These are phyloP conservation scores for Pholis gunnellus DNA, from an alignment of 2,113 vertebrate species.

Conservation along the genomic window DNA sequence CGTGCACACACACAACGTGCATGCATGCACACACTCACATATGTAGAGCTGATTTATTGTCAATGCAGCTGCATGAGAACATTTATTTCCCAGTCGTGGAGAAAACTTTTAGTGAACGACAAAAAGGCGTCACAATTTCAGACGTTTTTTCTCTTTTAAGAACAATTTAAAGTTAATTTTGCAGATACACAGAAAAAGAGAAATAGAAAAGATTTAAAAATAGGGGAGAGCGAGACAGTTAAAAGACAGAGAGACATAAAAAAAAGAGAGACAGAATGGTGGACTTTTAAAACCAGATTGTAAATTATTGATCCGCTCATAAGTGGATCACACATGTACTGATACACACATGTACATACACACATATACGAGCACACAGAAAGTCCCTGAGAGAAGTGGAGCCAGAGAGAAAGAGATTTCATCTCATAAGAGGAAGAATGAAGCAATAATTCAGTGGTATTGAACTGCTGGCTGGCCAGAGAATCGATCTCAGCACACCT, in stretches of 20 bases:
- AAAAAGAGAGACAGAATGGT: slow-evolving; percentile 45
- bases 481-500: slow-evolving; percentile 89
- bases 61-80: slow-evolving; percentile 8
- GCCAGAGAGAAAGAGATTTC: slow-evolving; percentile 84
- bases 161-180: slow-evolving; percentile 18
- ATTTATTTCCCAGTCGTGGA: slow-evolving; percentile 23
- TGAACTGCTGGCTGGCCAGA: slow-evolving; percentile 89
- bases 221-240: background rate
- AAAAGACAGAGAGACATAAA: background rate
- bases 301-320: slow-evolving; percentile 92
- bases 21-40: slow-evolving; percentile 2
- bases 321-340: slow-evolving; percentile 68
- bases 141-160: slow-evolving; percentile 22
- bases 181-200: background rate
- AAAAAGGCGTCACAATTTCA: background rate
- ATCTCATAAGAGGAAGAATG: slow-evolving; percentile 98
- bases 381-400: slow-evolving; percentile 82
- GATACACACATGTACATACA: slow-evolving; percentile 59
- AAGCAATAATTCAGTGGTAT: slow-evolving; percentile 99
- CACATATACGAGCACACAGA: slow-evolving; percentile 32
- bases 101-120: slow-evolving; percentile 29
- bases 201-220: slow-evolving; percentile 12
- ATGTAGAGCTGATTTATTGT: slow-evolving; percentile 41
- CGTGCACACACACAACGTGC: slow-evolving; percentile 14
- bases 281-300: slow-evolving; percentile 93